Base-by-base conservation (phyloP, 2,888 invertebrate species). In the Hemistola chrysoprasaria region DNA sequence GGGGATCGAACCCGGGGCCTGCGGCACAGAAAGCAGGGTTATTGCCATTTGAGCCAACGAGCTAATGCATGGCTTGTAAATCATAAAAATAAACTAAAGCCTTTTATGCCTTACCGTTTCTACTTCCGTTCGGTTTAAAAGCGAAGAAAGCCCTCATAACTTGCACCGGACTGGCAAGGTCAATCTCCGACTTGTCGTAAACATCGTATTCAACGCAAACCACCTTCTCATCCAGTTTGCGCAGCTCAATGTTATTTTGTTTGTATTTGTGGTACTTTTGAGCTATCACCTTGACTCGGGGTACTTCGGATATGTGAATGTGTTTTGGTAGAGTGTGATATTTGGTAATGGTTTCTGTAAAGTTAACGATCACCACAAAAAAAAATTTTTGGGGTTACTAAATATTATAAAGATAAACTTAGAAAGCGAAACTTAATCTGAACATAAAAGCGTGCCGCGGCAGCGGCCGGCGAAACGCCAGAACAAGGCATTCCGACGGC, bases 131-230 rank as follows among this genome's bases (percentile, higher is more conserved):
- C 0, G 74, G 77, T 45, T 66, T 78, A 0, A 85, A 60, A 11
- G 76, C 71, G 41, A 86, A 87, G 53, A 75, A 87, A 0, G 78
- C 81, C 33, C 85, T 62, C 71, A 87, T 67, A 8, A 43, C 66
- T 48, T 85, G 78, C 22, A 60, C 38, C 0, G 79, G 80, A 22
- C 50, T 52, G 10, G 36, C 10, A 3, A 24, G 10, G 2, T 25
- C 11, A 2, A 6, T 8, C 1, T 24, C 16, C 3, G 24, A 3
- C 25, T 49, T 27, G 4, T 71, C 55, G 33, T 60, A 83, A 0
- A 86, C 64, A 16, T 84, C 81, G 38, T 86, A 86, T 45, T 87
- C 87, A 6, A 86, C 57, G 41, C 87, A 87, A 0, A 84, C 83
- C 6, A 53, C 43, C 47, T 78, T 83, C 48, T 86, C 85, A 1